Base-by-base conservation (phyloP, 23 tunicate genomes). In the Oikopleura albicans region DNA sequence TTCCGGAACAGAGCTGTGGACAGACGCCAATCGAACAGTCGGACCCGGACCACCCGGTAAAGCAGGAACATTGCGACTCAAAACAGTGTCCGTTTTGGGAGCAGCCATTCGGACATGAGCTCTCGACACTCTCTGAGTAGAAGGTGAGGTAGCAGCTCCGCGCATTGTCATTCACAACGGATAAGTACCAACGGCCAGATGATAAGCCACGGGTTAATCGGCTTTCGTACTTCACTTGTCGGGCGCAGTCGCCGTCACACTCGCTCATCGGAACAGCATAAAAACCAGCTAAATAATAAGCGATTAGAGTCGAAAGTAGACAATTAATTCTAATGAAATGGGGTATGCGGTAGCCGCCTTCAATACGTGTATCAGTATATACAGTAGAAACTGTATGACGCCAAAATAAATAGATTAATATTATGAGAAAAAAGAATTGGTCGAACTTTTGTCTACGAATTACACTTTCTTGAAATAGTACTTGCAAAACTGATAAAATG, bases 31-130 rank as follows among this genome's bases (percentile, higher is more conserved):
- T 71, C 34, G 34, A 12, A 71, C 79, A 71, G 37, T 71, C 79
- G 36, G 34, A 12, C 31, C 79, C 79, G 4, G 79, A 12, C 79
- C 79, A 71, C 4, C 79, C 79, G 35, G 34, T 2, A 29, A 71
- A 71, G 31, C 79, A 71, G 35, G 79, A 71, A 29, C 79, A 71
- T 29, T 71, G 28, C 37, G 79, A 71, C 33, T 71, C 79, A 37
- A 71, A 71, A 71, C 79, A 71, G 31, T 12, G 27, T 31, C 79
- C 79, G 31, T 71, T 71, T 71, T 71, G 79, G 36, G 79, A 71
- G 37, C 79, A 71, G 79, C 35, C 79, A 71, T 71, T 71, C 31
- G 79, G 79, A 71, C 79, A 71, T 2, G 33, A 16, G 2, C 36
- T 27, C 4, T 71, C 79, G 37, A 34, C 31, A 2, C 4, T 31